Conservation (phyloP, 53 echinoderm and acorn worm genomes). For the Temnopleurus reevesii region DNA sequence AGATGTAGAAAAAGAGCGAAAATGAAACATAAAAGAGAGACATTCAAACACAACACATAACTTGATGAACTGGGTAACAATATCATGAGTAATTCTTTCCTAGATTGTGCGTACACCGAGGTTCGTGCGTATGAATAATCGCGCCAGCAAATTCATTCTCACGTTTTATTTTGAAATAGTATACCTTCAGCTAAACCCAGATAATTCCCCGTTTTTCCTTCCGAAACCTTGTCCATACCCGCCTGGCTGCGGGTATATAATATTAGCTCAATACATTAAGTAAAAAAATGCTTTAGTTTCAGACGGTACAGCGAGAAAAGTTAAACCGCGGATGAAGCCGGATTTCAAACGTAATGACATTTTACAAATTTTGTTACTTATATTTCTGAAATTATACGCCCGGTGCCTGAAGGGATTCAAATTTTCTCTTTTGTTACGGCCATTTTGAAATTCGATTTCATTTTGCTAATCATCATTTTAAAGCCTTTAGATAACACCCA, state of each 20-base stretch:
- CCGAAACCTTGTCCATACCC: background rate
- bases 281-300: background rate
- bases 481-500: too few species aligned
- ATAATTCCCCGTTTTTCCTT: slow-evolving; percentile 37
- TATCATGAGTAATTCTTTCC: slow-evolving; percentile 32
- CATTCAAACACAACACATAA: background rate
- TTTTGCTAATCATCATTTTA: background rate
- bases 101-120: slow-evolving; percentile 15
- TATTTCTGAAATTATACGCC: background rate
- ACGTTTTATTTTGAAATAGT: slow-evolving; percentile 61
- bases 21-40: background rate
- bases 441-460: background rate
- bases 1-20: background rate
- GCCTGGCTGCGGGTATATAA: background rate
- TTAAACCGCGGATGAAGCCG: slow-evolving; percentile 7
- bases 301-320: background rate
- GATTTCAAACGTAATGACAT: slow-evolving; percentile 41
- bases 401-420: background rate
- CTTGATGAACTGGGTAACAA: slow-evolving; percentile 19
- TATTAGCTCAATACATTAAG: slow-evolving; percentile 19
- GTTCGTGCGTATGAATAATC: slow-evolving; percentile 43
- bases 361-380: slow-evolving; percentile 47
- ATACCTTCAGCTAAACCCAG: slow-evolving; percentile 34
- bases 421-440: background rate
- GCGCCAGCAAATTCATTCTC: slow-evolving; percentile 44